Conservation (phyloP, 2,113 vertebrate species). For the Saimiri boliviensis region DNA sequence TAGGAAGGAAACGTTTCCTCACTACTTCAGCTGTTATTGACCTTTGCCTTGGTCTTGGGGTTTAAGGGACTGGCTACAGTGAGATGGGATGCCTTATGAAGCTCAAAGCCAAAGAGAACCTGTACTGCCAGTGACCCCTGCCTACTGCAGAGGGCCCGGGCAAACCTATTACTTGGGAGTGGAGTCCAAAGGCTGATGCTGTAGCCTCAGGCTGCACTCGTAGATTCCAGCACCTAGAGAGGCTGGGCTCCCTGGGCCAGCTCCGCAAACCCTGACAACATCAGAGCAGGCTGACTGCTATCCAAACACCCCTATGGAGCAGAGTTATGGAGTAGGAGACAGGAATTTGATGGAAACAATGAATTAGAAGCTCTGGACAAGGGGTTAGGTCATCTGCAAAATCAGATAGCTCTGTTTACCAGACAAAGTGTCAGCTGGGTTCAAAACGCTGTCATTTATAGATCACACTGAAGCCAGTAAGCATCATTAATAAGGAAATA, state of each 20-base stretch:
- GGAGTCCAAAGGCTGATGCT: rapidly evolving
- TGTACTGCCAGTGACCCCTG: neutral
- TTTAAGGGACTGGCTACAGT: neutral
- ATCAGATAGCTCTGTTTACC: constrained; percentile 74
- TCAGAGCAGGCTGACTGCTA: neutral
- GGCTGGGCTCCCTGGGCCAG: neutral
- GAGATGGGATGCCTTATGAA: neutral
- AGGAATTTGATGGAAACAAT: constrained; percentile 72
- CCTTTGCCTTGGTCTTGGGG: neutral
- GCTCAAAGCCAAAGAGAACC: neutral
- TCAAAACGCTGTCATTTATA: constrained; percentile 81
- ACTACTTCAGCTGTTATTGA: neutral
- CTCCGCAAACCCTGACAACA: constrained; percentile 6
- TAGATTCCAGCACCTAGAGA: neutral
- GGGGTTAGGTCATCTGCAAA: constrained; percentile 73
- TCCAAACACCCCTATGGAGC: constrained; percentile 39
- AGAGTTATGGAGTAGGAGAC: constrained; percentile 26
- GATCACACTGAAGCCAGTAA: constrained; percentile 75
- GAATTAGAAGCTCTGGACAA: constrained; percentile 74
- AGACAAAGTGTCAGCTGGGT: constrained; percentile 56
- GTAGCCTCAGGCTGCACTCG: neutral
- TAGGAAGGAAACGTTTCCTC: neutral
- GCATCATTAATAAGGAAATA: constrained; percentile 76
- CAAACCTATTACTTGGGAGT: neutral
- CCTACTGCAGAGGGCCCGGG: neutral